phyloP scores from a whole-genome alignment of 92 coral and sea anemone genomes.

The Paramuricea clavata region DNA sequence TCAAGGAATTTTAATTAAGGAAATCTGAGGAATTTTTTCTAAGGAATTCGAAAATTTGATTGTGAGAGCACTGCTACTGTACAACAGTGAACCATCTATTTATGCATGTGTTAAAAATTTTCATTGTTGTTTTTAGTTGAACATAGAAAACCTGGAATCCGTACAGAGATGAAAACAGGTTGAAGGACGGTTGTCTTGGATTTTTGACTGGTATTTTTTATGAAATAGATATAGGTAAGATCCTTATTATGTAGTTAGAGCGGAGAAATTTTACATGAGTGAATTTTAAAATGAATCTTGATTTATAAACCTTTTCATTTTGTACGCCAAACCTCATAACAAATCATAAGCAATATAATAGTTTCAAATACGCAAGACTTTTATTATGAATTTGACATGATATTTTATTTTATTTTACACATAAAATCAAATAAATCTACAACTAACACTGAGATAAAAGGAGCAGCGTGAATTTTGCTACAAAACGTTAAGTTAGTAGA shows the following conservation, averaged over 20 bases:
- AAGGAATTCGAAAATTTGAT: no score
- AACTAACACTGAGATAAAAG: neutral
- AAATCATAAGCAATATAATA: no score
- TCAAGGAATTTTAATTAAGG: no score
- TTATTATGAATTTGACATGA: conserved; percentile 22
- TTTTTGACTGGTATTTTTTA: neutral
- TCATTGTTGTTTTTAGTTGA: conserved; percentile 24
- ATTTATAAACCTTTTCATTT: no score
- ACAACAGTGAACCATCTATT: no score
- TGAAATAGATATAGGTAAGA: conserved; percentile 1
- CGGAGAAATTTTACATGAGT: neutral
- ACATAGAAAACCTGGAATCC: conserved; percentile 28
- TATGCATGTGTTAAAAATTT: neutral
- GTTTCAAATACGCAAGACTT: no score
- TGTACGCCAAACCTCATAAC: no score
- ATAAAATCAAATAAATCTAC: neutral
- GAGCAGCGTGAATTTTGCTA: neutral
- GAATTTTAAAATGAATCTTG: conserved; percentile 17
- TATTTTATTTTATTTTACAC: neutral
- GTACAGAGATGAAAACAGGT: neutral
- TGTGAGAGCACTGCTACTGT: no score
- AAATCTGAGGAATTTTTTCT: no score
- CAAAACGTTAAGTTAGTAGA: neutral
- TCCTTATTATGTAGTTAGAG: neutral
- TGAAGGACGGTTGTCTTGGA: neutral